A percentile compares a stretch with the other conserved stretches of the same genome.
Conservation (phyloP, 2,888 invertebrate genomes). For the Polia nebulosa region DNA sequence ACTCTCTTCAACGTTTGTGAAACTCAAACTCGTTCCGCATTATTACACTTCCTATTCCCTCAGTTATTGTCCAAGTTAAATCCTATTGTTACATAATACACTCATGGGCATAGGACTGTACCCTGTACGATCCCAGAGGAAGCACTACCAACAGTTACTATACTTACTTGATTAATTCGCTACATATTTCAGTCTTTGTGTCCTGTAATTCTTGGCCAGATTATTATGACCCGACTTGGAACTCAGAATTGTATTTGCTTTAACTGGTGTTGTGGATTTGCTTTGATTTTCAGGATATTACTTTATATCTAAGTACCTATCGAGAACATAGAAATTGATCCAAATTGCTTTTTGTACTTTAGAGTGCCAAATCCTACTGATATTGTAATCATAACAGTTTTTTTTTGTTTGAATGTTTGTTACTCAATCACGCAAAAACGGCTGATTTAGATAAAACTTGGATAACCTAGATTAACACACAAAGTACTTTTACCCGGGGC, state of each 20-base stretch:
- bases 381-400: no score
- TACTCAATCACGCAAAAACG: no score
- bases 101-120: background rate
- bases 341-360: background rate
- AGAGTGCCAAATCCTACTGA: no score
- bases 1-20: background rate
- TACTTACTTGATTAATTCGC: constrained; percentile 32
- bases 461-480: no score
- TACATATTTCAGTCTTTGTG: constrained; percentile 38
- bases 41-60: background rate
- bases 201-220: constrained; percentile 13
- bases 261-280: background rate
- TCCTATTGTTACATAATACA: constrained; percentile 24
- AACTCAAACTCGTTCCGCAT: background rate
- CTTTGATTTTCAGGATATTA: background rate
- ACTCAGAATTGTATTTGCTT: background rate
- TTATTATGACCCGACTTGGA: background rate
- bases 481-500: no score
- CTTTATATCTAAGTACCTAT: background rate
- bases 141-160: constrained; percentile 26
- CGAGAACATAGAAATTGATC: background rate
- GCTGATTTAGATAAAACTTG: no score
- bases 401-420: no score
- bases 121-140: constrained; percentile 21
- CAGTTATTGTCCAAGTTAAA: constrained; percentile 6